A percentile compares a stretch with the other conserved stretches of the same genome.
phyloP scores from a whole-genome alignment of 2,113 vertebrate species.

The Ailuropoda melanoleuca region DNA sequence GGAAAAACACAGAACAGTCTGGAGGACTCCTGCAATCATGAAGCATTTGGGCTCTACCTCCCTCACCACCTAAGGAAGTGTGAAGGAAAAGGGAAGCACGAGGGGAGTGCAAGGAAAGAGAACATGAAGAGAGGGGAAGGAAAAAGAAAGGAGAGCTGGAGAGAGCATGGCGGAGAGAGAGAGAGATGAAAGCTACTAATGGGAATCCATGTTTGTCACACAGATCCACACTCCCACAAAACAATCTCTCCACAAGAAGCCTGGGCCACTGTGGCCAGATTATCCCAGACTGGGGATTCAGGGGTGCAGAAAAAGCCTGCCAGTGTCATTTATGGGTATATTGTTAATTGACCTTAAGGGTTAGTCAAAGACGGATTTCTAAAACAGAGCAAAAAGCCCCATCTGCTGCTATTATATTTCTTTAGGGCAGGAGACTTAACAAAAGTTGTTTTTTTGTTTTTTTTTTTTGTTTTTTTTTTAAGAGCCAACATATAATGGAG shows the following conservation, averaged over 20 bases:
- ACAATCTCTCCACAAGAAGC: not conserved
- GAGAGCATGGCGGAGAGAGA: not conserved
- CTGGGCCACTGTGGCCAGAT: not conserved
- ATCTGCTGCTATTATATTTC: slow-evolving; percentile 8
- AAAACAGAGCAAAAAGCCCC: slow-evolving; percentile 1
- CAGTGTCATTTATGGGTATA: not conserved
- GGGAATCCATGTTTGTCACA: not conserved
- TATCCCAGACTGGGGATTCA: not conserved
- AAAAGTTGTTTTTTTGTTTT: not conserved
- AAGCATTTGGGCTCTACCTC: not conserved
- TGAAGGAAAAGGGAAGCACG: not conserved
- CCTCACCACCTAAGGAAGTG: not conserved
- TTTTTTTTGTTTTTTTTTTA: too few relatives aligned
- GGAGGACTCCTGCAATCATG: not conserved
- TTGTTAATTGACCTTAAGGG: not conserved
- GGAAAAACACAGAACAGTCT: not conserved
- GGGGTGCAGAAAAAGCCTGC: not conserved
- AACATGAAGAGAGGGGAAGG: not conserved
- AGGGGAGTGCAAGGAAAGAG: not conserved
- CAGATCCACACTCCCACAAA: not conserved
- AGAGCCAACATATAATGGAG: not conserved
- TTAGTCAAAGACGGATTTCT: not conserved
- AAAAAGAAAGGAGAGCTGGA: not conserved
- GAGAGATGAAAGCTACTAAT: not conserved
- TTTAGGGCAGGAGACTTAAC: slow-evolving; percentile 18